These are phyloP conservation scores for Microplitis mediator DNA, from an alignment of 1,140 invertebrate species.

Conservation along the genomic window DNA sequence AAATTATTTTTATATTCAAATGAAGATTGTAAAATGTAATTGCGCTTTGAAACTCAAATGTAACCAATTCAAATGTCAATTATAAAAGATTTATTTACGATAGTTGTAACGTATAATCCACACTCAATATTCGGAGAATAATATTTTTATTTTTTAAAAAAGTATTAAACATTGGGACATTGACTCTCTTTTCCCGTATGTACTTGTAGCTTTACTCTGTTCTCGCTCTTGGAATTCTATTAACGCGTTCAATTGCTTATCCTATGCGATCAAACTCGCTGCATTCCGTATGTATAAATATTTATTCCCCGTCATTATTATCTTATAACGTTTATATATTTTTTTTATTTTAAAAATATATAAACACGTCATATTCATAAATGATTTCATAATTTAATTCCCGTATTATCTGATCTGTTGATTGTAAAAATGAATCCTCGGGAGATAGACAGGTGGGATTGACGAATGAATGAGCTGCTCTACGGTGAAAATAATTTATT, in stretches of 20 bases:
- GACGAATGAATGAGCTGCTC: neutral
- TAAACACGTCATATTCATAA: neutral
- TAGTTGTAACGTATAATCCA: neutral
- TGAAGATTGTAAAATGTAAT: neutral
- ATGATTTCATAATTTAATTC: neutral
- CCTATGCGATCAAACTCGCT: neutral
- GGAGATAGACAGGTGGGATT: too few relatives aligned
- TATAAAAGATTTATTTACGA: conserved; percentile 16
- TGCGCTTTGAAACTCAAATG: neutral
- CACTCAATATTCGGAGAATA: neutral
- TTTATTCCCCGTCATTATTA: neutral
- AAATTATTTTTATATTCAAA: too few relatives aligned
- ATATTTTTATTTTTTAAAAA: neutral
- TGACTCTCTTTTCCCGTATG: neutral
- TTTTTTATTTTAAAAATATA: neutral
- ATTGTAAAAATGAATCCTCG: neutral
- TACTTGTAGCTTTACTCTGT: too few relatives aligned
- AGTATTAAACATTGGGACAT: neutral
- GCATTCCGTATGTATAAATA: too few relatives aligned
- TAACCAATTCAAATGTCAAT: conserved; percentile 20
- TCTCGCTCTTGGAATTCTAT: conserved; percentile 15
- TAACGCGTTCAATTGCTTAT: conserved; percentile 21
- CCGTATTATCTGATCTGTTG: neutral
- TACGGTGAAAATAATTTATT: neutral
- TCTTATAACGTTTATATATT: neutral